Evolutionary conservation across 2,888 invertebrate species (phyloP).

Genomic region (Xestia ashworthii): DNA sequence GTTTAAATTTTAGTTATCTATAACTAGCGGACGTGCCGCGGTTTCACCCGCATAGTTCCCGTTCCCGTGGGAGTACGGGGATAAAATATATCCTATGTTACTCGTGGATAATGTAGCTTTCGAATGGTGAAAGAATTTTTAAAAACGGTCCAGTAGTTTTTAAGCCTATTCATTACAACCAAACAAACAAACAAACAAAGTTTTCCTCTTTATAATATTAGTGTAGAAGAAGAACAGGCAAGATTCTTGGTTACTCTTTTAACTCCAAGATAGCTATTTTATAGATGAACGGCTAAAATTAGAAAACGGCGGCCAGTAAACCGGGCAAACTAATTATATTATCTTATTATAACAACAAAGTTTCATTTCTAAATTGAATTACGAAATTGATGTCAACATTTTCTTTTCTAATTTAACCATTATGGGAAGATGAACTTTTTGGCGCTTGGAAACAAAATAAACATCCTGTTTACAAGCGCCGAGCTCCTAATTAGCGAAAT

Average conservation of each 20-base stretch:
- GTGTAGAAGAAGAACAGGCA: not conserved
- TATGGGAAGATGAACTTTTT: slow-evolving; percentile 7
- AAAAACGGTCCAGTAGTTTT: no score
- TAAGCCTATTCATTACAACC: no score
- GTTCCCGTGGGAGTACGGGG: no score
- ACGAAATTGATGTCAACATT: slow-evolving; percentile 31
- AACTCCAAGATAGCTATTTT: not conserved
- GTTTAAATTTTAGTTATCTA: not conserved
- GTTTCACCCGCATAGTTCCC: no score
- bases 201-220: no score
- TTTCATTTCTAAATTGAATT: slow-evolving; percentile 7
- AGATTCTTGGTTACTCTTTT: not conserved
- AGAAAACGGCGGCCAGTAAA: not conserved
- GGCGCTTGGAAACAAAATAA: slow-evolving; percentile 4
- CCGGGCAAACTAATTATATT: slow-evolving; percentile 1
- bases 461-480: slow-evolving; percentile 12
- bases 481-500: slow-evolving; percentile 27
- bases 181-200: no score
- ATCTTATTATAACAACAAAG: not conserved
- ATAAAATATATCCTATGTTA: no score
- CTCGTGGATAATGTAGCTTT: no score
- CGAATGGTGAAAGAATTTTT: no score
- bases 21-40: no score
- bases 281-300: not conserved
- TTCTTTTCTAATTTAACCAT: slow-evolving; percentile 21